A percentile compares a stretch with the other conserved stretches of the same genome.
Conservation (phyloP, 1,140 invertebrate genomes). For the Ceratina australensis region DNA sequence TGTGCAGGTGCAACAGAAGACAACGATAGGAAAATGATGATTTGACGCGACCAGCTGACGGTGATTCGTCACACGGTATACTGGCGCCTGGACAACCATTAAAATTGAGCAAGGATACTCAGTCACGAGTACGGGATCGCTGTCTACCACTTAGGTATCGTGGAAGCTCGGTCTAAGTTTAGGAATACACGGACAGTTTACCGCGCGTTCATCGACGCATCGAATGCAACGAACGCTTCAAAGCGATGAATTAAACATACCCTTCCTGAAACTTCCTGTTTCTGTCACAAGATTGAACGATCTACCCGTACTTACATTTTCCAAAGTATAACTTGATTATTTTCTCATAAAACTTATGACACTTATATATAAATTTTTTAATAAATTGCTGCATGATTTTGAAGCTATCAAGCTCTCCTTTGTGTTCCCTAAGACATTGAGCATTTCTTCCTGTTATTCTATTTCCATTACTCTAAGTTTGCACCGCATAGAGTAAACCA, state of each 20-base stretch:
- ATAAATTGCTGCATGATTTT: too few relatives aligned
- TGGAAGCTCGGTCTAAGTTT: slow-evolving; percentile 41
- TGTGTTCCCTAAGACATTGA: too few relatives aligned
- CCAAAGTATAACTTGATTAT: too few relatives aligned
- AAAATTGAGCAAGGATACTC: slow-evolving; percentile 61
- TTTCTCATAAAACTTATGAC: too few relatives aligned
- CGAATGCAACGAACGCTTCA: background rate
- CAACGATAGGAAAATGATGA: slow-evolving; percentile 38
- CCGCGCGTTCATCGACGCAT: slow-evolving; percentile 13
- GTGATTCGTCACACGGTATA: slow-evolving; percentile 67
- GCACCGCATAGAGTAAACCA: too few relatives aligned
- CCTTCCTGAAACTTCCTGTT: background rate
- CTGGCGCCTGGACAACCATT: slow-evolving; percentile 64
- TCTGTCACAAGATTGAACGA: background rate
- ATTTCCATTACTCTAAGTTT: too few relatives aligned
- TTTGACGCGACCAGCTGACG: slow-evolving; percentile 63
- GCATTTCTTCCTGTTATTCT: too few relatives aligned
- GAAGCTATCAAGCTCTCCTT: too few relatives aligned
- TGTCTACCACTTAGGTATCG: slow-evolving; percentile 41
- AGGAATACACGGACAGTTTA: slow-evolving; percentile 38
- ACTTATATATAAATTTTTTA: too few relatives aligned
- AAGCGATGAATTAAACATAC: background rate
- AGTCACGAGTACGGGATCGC: slow-evolving; percentile 22
- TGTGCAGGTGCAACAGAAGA: slow-evolving; percentile 19
- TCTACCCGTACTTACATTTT: background rate